Base-by-base conservation (phyloP, 1,140 invertebrate species). In the Drosophila parabipectinata region DNA sequence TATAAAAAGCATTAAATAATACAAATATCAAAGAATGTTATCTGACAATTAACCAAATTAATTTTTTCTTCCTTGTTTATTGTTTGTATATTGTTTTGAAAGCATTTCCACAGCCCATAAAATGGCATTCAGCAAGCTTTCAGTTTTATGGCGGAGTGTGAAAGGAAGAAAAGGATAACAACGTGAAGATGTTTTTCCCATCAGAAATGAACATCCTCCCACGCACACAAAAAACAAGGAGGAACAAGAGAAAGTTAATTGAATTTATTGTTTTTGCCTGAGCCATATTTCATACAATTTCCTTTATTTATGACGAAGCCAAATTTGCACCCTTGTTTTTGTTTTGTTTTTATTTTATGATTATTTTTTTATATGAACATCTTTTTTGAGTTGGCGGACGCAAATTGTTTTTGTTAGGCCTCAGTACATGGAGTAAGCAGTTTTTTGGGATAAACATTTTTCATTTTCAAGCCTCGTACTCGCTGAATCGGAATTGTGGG, bases 371-470 rank as follows among this genome's bases (percentile, higher is more conserved):
- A 26, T 54, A 47, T 24, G 44, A 47, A 47, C 28, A 18, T 54
- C 14, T 53, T 8, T 21, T 8, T 54, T 10, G 37, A 2, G 24
- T 12, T 30, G 72, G 32, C 69, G 37, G 51, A 18, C 37, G 72
- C 61, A 76, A 76, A 76, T 76, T 76, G 72, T 62, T 67, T 76
- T 76, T 76, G 68, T 75, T 67, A 68, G 72, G 55, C 61, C 53
- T 10, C 30, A 28, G 72, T 62, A 75, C 72, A 54, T 66, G 53
- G 61, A 34, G 41, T 37, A 30, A 30, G 34, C 14, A 32, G 26
- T 8, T 24, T 56, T 56, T 57, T 74, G 48, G 57, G 41, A 21
- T 44, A 75, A 76, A 76, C 62, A 76, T 76, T 76, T 75, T 76
- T 45, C 61, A 67, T 76, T 75, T 56, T 59, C 48, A 50, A 59